Percentiles rank a stretch among this genome's conserved stretches.
Evolutionary conservation across 2,797 vertebrate genomes (phyloP).

Genomic region (Takifugu ocellatus): DNA sequence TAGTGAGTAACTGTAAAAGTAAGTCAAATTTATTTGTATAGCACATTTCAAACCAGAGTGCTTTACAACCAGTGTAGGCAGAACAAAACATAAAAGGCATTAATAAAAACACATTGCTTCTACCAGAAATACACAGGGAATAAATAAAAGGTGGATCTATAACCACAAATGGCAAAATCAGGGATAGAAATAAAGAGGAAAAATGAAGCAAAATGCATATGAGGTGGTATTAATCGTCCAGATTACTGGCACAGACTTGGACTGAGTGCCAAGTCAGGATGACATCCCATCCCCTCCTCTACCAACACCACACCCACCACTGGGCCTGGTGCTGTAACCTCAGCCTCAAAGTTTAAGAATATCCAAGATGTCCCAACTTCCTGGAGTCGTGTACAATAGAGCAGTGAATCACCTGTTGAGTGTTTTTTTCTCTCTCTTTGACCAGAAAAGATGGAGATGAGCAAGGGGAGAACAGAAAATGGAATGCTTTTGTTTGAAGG

Average conservation of each 20-base stretch:
- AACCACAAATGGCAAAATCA: neutral
- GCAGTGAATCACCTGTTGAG: slow-evolving; percentile 15
- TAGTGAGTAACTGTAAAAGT: slow-evolving; percentile 86
- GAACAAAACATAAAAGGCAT: too few relatives aligned
- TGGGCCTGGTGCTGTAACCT: slow-evolving; percentile 16
- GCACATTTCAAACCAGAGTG: neutral
- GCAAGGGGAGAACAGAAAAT: slow-evolving; percentile 23
- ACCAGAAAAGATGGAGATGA: slow-evolving; percentile 1
- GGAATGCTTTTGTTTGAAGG: slow-evolving; percentile 22
- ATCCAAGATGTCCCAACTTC: slow-evolving; percentile 24
- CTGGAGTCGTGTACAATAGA: slow-evolving; percentile 33
- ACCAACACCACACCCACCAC: slow-evolving; percentile 10
- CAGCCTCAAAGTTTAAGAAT: slow-evolving; percentile 21
- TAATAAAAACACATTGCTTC: too few relatives aligned
- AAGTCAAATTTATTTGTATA: too few relatives aligned
- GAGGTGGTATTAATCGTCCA: slow-evolving; percentile 1
- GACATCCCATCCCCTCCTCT: slow-evolving; percentile 32
- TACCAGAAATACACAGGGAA: too few relatives aligned
- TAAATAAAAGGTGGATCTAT: neutral
- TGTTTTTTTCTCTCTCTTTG: slow-evolving; percentile 8
- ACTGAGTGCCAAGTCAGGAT: slow-evolving; percentile 26
- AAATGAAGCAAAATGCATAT: slow-evolving; percentile 4
- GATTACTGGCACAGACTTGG: slow-evolving; percentile 20
- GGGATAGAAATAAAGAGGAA: neutral
- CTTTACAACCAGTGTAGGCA: too few relatives aligned